phyloP scores from a whole-genome alignment of 2,113 vertebrate species.

The Myocastor coypus region DNA sequence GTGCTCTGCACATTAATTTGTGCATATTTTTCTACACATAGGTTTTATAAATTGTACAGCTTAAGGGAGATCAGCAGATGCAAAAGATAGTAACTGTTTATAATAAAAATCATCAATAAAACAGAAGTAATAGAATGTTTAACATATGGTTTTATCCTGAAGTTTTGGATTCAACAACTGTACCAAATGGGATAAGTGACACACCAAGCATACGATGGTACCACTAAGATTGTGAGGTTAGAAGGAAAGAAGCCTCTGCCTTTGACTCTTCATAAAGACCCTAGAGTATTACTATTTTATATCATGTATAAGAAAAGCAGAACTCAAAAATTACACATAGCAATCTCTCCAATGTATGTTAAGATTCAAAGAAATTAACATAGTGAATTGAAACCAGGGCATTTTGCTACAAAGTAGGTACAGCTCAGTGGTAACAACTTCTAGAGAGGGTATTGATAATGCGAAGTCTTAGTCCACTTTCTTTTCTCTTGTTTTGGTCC shows the following conservation, averaged over 20 bases:
- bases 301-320: not conserved
- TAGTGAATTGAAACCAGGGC: not conserved
- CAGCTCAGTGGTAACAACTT: not conserved
- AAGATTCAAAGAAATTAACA: constrained; percentile 23
- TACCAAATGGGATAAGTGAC: not conserved
- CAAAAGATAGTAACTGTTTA: not conserved
- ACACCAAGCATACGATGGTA: not conserved
- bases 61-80: not conserved
- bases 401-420: constrained; percentile 16
- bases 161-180: not conserved
- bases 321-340: not conserved
- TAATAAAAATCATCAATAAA: not conserved
- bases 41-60: not conserved
- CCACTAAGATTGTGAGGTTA: not conserved
- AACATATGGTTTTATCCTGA: not conserved
- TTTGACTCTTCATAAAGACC: not conserved
- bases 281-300: not conserved
- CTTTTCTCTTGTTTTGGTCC: too few species aligned
- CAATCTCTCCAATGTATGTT: not conserved
- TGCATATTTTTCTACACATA: not conserved
- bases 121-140: not conserved
- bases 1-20: not conserved
- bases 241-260: constrained; percentile 6
- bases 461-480: not conserved
- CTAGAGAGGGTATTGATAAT: not conserved